Conservation (phyloP, 1,140 invertebrate species). For the Panagrolaimus sp. region DNA sequence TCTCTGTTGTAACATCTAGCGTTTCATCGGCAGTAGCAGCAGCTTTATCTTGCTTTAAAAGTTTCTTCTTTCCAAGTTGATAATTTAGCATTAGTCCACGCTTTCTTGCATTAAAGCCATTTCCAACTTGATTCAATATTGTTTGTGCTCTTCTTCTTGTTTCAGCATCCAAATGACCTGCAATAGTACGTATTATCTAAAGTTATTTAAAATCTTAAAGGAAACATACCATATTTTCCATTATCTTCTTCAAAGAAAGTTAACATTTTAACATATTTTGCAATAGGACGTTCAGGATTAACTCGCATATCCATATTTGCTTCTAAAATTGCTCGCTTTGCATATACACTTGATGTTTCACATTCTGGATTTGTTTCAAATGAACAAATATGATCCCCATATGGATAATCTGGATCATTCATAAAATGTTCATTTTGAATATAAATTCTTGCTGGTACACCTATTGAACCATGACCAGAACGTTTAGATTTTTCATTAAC, state of each 20-base stretch:
- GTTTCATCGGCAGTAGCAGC: background rate
- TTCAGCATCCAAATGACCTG: background rate
- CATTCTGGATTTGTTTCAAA: slow-evolving; percentile 4
- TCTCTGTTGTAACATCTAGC: background rate
- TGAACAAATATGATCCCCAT: background rate
- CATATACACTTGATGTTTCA: background rate
- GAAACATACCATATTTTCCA: background rate
- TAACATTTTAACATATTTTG: slow-evolving; percentile 8
- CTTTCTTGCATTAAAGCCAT: background rate
- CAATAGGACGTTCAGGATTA: background rate
- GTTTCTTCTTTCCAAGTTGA: background rate
- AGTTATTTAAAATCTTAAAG: background rate
- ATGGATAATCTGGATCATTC: background rate
- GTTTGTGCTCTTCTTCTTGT: background rate
- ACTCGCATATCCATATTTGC: slow-evolving; percentile 8
- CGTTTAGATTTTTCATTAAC: slow-evolving; percentile 6
- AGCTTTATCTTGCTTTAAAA: background rate
- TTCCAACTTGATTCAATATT: background rate
- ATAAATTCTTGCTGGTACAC: background rate
- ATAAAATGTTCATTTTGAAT: slow-evolving; percentile 5
- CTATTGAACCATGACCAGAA: background rate
- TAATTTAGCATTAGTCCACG: background rate
- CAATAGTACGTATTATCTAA: background rate
- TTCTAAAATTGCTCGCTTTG: slow-evolving; percentile 1
- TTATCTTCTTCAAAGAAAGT: slow-evolving; percentile 5